Evolutionary conservation across 2,888 invertebrate species (phyloP), one percentile per base, ranked within the genome.

Genomic region (Elgonia sp.): DNA sequence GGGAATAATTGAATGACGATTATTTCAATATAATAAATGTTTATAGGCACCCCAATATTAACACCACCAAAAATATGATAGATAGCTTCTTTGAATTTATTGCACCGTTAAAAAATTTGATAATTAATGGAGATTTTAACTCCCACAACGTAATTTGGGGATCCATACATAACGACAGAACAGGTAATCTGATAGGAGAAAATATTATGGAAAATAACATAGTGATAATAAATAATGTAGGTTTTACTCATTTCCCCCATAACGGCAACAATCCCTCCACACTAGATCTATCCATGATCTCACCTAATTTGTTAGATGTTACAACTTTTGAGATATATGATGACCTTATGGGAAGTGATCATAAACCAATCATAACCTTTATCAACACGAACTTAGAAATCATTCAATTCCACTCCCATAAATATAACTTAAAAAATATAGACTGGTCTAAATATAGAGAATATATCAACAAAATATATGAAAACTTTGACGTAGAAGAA

Each of bases 111-210:
- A 21, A 55, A 4, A 77, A 72, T 20, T 0, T 70, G 1, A 70
- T 80, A 18, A 62, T 73, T 37, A 63, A 53, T 9, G 73, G 81
- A 3, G 72, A 81, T 21, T 81, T 73, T 40, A 81, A 81, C n/a
- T 55, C 73, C 3, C 81, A 81, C 37, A 14, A 76, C 20, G 0
- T 8, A 1, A 7, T 76, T 0, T 76, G 76, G 76, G 76, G 76
- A 21, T 62, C 60, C 3, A 12, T 16, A 2, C 0, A 10, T n/a
- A 29, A 46, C 37, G 16, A 40, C 10, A 21, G 21, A 37, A 20
- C 14, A 0, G 16, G 37, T 29, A 55, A 20, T 2, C 55, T 20
- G 8, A 55, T 40, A 29, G 29, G 29, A 12, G 55, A 14, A 37
- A 8, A 1, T 9, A 67, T 40, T 29, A 14, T 12, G 46, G 46